Evolutionary conservation across 2,888 invertebrate species (phyloP).

Genomic region (Ametastegia equiseti): DNA sequence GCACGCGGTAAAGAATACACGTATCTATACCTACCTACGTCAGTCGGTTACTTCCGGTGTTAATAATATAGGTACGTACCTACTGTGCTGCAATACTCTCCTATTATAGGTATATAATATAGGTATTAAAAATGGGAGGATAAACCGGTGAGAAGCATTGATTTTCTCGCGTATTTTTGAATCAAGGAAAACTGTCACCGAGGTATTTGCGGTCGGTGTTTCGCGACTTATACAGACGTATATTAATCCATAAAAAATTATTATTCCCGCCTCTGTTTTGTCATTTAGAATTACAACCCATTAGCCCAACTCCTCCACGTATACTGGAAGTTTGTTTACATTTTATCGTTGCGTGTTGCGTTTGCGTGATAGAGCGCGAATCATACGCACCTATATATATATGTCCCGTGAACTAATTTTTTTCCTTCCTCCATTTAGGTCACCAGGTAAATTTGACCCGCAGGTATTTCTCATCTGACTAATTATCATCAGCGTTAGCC

Average conservation of each 20-base stretch:
- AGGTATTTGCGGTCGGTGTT: neutral
- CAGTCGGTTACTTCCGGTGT: slow-evolving; percentile 1
- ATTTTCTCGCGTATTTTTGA: no score
- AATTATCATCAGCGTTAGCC: neutral
- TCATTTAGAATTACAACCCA: neutral
- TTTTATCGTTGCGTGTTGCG: neutral
- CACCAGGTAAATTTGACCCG: neutral
- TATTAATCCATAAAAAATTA: no score
- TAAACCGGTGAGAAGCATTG: no score
- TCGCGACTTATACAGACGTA: neutral
- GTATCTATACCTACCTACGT: no score
- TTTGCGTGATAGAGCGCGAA: neutral
- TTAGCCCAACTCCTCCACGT: slow-evolving; percentile 27
- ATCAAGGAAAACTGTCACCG: no score
- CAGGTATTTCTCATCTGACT: neutral
- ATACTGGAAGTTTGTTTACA: neutral
- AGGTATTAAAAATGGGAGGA: no score
- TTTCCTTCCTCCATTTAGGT: neutral
- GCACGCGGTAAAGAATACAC: neutral
- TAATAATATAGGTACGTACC: no score
- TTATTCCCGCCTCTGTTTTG: neutral
- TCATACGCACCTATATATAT: no score
- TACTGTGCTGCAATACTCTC: no score
- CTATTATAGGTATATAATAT: no score
- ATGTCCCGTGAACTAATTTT: neutral